Percentiles rank a stretch among this genome's conserved stretches.
phyloP scores from a whole-genome alignment of 2,888 invertebrate genomes.

The Diaphora mendica region DNA sequence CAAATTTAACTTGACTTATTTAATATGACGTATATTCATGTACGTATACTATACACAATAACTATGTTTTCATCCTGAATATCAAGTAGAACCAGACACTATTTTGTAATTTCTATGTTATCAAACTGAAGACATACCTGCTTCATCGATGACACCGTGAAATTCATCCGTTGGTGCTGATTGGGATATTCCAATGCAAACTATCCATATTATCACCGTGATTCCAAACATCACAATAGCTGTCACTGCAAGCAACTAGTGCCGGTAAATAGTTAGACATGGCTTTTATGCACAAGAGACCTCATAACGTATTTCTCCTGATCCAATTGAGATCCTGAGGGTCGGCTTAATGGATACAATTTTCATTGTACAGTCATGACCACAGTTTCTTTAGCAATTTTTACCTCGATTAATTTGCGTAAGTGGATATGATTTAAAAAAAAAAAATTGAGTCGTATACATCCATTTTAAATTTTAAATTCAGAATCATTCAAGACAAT shows the following conservation, averaged over 20 bases:
- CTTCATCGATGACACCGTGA: slow-evolving; percentile 60
- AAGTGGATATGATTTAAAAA: not conserved
- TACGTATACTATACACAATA: not conserved
- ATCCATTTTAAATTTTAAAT: not conserved
- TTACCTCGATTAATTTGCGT: slow-evolving; percentile 17
- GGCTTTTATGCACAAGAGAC: slow-evolving; percentile 71
- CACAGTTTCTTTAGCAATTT: slow-evolving; percentile 41
- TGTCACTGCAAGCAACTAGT: slow-evolving; percentile 59
- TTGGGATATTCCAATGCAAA: slow-evolving; percentile 55
- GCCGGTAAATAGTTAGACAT: slow-evolving; percentile 60
- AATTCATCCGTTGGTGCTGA: slow-evolving; percentile 69
- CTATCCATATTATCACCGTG: slow-evolving; percentile 62
- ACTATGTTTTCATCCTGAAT: not conserved
- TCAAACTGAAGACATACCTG: slow-evolving; percentile 57
- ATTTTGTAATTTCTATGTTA: not conserved
- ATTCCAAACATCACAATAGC: slow-evolving; percentile 51
- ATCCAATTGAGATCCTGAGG: slow-evolving; percentile 77
- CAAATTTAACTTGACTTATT: no score
- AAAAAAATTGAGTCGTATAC: not conserved
- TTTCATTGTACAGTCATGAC: slow-evolving; percentile 67
- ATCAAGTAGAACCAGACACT: not conserved
- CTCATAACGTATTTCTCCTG: slow-evolving; percentile 71
- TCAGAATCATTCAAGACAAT: no score
- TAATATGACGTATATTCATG: no score
- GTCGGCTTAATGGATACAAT: slow-evolving; percentile 72